phyloP scores from a whole-genome alignment of 2,113 vertebrate genomes.

The Zapornia atra region DNA sequence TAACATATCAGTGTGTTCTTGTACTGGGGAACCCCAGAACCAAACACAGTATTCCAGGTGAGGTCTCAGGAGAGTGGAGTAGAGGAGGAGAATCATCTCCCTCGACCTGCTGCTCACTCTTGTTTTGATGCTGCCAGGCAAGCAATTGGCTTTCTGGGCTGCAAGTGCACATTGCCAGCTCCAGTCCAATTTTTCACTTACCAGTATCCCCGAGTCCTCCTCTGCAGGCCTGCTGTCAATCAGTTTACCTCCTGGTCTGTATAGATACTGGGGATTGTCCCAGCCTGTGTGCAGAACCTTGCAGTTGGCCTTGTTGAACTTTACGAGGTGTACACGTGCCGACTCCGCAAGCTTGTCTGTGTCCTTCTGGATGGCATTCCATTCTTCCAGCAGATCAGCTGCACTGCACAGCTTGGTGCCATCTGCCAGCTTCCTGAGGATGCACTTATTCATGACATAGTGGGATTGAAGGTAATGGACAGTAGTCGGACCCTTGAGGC shows the following conservation, averaged over 20 bases:
- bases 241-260: fast-evolving
- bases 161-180: neutral
- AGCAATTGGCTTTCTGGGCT: neutral
- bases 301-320: too few species aligned
- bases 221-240: neutral
- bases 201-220: neutral
- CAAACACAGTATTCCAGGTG: too few species aligned
- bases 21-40: too few species aligned
- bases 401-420: neutral
- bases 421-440: neutral
- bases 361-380: too few species aligned
- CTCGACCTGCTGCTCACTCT: neutral
- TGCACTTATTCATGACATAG: neutral
- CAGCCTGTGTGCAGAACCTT: neutral
- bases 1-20: too few species aligned
- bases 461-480: neutral
- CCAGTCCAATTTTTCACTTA: neutral
- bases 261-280: neutral
- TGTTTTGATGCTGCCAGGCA: neutral
- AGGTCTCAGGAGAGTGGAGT: too few species aligned
- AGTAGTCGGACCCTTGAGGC: neutral
- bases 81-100: neutral
- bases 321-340: too few species aligned
- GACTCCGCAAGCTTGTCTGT: too few species aligned
- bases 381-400: too few species aligned